Base-by-base conservation (phyloP, 2,888 invertebrate species). In the Hypomecis atomaria region DNA sequence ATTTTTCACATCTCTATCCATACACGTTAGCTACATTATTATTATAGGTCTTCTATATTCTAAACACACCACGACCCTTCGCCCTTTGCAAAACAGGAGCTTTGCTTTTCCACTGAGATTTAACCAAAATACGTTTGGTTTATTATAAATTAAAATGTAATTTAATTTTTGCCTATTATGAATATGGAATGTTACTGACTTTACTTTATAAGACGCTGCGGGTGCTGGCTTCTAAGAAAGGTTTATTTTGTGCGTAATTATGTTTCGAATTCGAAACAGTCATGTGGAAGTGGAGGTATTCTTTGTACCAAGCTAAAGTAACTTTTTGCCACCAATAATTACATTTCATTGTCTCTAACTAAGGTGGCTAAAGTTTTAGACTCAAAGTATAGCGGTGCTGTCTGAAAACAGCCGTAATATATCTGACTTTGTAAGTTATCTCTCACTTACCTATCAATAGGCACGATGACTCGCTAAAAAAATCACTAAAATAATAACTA, bases 111-210 rank as follows among this genome's bases (percentile, higher is more conserved):
- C 72, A 74, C 75, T 70, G 72, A 74, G 77, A 79, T 78, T 76
- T 65, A 77, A 80, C 71, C 74, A 75, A 79, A 81, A 81, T 77
- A 80, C 74, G 72, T 75, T 70, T 64, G 70, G 78, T 81, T 81
- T 83, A 83, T 75, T 78, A 81, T 79, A 80, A 78, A 82, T 84
- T 84, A 78, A 76, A 76, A 72, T 69, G 64, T 77, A 80, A 80
- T 82, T 77, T 72, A 81, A 79, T 77, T 78, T 75, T 72, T 73
- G 69, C 74, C 72, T 73, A 75, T 75, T 73, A 74, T 59, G 62
- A 59, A 69, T 64, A 70, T 72, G 59, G 60, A 73, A 72, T 65
- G 72, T 67, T 77, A 74, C 76, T 75, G 78, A 72, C 69, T 75
- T 69, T 9, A 37, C 40, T 53, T 53, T 68, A 69, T 61, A 49